Evolutionary conservation across 1,140 invertebrate species (phyloP).

Genomic region (silkworm (Bombyx mori)): ASM3026992v2 NC_085107.1:7045501-7046000

Average conservation of each 20-base stretch:
- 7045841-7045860: slow-evolving; percentile 28
- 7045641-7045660: slow-evolving; percentile 24
- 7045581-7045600: slow-evolving; percentile 38
- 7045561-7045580: slow-evolving; percentile 50
- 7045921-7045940: slow-evolving; percentile 55
- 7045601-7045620: slow-evolving; percentile 43
- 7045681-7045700: slow-evolving; percentile 4
- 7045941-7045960: slow-evolving; percentile 29
- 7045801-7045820: neutral
- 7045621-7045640: slow-evolving; percentile 34
- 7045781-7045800: too few relatives aligned
- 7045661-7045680: slow-evolving; percentile 5
- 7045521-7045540: slow-evolving; percentile 45
- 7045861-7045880: slow-evolving; percentile 18
- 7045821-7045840: slow-evolving; percentile 18
- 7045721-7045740: neutral
- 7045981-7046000: slow-evolving; percentile 61
- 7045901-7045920: slow-evolving; percentile 50
- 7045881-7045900: slow-evolving; percentile 46
- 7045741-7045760: neutral
- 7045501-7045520: slow-evolving; percentile 55
- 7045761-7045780: too few relatives aligned
- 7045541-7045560: slow-evolving; percentile 39
- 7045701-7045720: neutral
- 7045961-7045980: slow-evolving; percentile 61